A percentile compares a stretch with the other conserved stretches of the same genome.
Conservation (phyloP, 2,113 vertebrate genomes). For the Delphinapterus leucas region DNA sequence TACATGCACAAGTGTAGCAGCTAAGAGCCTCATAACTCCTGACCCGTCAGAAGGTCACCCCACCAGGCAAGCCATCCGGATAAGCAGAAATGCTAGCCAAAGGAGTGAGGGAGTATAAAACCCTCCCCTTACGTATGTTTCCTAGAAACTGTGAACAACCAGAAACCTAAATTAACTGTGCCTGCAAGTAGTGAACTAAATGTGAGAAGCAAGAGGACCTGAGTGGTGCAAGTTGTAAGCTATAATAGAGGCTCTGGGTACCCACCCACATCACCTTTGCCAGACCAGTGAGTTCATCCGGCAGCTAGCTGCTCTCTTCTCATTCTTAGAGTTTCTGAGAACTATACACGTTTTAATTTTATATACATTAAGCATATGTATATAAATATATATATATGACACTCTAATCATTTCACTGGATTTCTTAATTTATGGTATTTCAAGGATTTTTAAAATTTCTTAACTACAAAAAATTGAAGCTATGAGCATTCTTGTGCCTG, state of each 20-base stretch:
- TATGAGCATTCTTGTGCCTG: background rate
- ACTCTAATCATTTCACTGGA: background rate
- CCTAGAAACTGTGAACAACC: background rate
- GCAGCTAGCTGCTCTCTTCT: background rate
- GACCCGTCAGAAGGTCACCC: background rate
- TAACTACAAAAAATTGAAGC: background rate
- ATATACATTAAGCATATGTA: background rate
- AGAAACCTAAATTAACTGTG: background rate
- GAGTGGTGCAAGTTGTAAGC: background rate
- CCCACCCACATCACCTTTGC: background rate
- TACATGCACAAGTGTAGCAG: background rate
- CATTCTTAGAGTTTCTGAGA: background rate
- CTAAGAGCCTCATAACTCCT: background rate
- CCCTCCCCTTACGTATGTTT: background rate
- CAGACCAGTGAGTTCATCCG: background rate
- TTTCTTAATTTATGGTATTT: conserved; percentile 36
- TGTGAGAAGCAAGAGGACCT: background rate
- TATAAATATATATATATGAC: background rate
- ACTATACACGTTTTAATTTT: background rate
- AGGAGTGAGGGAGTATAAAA: background rate
- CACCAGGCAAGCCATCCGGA: background rate
- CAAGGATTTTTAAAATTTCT: background rate
- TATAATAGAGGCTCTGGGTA: background rate
- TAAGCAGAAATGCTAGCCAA: background rate
- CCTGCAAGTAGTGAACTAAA: background rate